These are phyloP conservation scores for Cerceris rybyensis DNA, from an alignment of 2,888 invertebrate species.

Conservation along the genomic window DNA sequence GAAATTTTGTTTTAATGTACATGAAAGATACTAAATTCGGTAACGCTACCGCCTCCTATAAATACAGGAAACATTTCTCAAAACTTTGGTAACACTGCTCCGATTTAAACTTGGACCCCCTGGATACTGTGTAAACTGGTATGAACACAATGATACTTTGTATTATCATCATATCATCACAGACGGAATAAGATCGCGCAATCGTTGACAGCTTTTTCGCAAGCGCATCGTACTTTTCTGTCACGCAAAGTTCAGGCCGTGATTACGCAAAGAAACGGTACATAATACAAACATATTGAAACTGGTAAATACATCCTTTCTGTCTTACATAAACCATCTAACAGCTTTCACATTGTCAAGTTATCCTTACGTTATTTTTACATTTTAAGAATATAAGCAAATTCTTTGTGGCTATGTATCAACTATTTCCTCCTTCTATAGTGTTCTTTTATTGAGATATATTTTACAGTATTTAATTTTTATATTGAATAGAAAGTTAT, in stretches of 20 bases:
- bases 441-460: too few species aligned
- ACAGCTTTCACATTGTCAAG: constrained; percentile 35
- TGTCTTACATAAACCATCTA: constrained; percentile 24
- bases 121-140: not conserved
- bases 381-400: constrained; percentile 6
- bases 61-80: too few species aligned
- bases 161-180: constrained; percentile 20
- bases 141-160: constrained; percentile 10
- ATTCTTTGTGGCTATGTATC: constrained; percentile 8
- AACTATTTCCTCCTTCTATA: not conserved
- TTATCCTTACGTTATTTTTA: constrained; percentile 21
- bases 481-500: not conserved
- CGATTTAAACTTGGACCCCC: not conserved
- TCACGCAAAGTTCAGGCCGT: constrained; percentile 1
- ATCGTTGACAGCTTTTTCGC: constrained; percentile 50
- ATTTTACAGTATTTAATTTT: too few species aligned
- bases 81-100: too few species aligned
- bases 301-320: constrained; percentile 24
- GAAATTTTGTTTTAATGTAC: too few species aligned
- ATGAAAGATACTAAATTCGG: too few species aligned
- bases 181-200: constrained; percentile 44
- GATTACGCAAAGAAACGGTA: constrained; percentile 22
- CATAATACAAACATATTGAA: constrained; percentile 1
- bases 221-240: constrained; percentile 18
- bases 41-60: too few species aligned